Evolutionary conservation across 2,888 invertebrate species (phyloP).

Genomic region (Aspidiotus rigidus): DNA sequence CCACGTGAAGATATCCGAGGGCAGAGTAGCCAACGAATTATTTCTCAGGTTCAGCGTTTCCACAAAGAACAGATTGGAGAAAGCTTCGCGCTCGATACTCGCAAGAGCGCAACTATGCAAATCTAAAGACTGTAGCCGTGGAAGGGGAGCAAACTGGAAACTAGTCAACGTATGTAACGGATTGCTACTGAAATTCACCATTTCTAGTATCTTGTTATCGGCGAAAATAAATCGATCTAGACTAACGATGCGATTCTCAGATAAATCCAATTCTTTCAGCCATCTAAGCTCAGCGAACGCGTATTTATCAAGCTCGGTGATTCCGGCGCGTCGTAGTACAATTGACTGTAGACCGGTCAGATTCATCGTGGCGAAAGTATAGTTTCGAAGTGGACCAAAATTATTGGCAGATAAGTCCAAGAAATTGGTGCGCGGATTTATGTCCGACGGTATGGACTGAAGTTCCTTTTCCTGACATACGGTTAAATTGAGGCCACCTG

Average conservation of each 20-base stretch:
- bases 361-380: background rate
- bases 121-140: slow-evolving; percentile 9
- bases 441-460: background rate
- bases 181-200: slow-evolving; percentile 23
- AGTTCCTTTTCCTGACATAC: slow-evolving; percentile 13
- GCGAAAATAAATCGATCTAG: slow-evolving; percentile 8
- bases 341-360: slow-evolving; percentile 10
- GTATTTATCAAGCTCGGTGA: background rate
- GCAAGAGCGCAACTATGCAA: slow-evolving; percentile 10
- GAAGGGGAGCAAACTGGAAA: slow-evolving; percentile 17
- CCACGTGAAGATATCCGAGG: slow-evolving; percentile 14
- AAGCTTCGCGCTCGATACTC: slow-evolving; percentile 9
- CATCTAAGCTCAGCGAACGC: slow-evolving; percentile 11
- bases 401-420: slow-evolving; percentile 19
- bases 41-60: background rate
- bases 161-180: slow-evolving; percentile 6
- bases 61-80: slow-evolving; percentile 6
- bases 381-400: background rate
- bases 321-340: background rate
- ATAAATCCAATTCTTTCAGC: slow-evolving; percentile 15
- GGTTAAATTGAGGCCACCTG: background rate
- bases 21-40: slow-evolving; percentile 11
- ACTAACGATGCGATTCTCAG: slow-evolving; percentile 9
- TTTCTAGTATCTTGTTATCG: slow-evolving; percentile 22
- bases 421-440: slow-evolving; percentile 4